Conservation (phyloP, 2,113 vertebrate species). For the Ia io region DNA sequence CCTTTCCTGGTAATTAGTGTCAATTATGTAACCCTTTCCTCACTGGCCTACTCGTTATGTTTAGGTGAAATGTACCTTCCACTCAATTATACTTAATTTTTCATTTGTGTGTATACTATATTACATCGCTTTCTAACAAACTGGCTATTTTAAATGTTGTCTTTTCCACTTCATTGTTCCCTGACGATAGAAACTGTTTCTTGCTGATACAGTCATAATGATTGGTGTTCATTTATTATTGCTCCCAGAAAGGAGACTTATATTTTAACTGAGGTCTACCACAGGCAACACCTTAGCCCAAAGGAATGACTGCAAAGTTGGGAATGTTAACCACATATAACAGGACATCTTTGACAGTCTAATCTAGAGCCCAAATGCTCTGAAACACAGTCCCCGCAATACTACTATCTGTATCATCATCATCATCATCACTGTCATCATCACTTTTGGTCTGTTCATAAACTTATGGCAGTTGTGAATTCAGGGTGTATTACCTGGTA, state of each 20-base stretch:
- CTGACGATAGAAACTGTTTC: not conserved
- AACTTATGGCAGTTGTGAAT: not conserved
- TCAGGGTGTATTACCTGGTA: not conserved
- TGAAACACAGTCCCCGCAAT: not conserved
- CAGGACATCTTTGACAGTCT: not conserved
- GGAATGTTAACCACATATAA: not conserved
- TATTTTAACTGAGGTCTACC: not conserved
- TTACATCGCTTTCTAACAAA: not conserved
- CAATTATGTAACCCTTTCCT: not conserved
- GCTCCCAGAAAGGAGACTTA: not conserved
- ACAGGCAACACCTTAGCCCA: not conserved
- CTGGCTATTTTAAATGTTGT: not conserved
- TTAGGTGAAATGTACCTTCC: not conserved
- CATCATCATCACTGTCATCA: not conserved
- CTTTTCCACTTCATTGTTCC: not conserved
- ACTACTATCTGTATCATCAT: not conserved
- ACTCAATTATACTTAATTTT: constrained; percentile 26
- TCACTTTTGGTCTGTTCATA: not conserved
- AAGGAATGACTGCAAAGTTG: not conserved
- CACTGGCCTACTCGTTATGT: not conserved
- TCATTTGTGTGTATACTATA: not conserved
- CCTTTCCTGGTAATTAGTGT: not conserved
- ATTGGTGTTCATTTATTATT: not conserved
- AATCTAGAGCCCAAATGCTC: not conserved
- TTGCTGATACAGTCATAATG: not conserved